Conservation (phyloP, 2,113 vertebrate genomes). For the Hyla sarda region DNA sequence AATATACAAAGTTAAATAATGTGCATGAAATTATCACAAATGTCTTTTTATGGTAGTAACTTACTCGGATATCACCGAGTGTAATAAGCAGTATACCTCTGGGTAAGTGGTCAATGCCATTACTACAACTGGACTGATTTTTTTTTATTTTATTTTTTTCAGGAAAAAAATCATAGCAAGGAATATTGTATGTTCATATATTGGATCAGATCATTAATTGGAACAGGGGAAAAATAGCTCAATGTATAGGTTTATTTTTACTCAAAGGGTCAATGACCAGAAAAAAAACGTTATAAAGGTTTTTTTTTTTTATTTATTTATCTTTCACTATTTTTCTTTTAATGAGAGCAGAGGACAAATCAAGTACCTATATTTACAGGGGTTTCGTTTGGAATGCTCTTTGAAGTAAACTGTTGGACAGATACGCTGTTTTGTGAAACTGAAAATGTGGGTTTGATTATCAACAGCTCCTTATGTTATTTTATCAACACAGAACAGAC, state of each 20-base stretch:
- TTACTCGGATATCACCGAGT: background rate
- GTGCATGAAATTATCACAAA: background rate
- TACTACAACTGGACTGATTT: background rate
- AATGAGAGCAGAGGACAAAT: no score
- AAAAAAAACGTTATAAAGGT: no score
- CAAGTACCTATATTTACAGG: no score
- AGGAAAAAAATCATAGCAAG: no score
- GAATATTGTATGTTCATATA: no score
- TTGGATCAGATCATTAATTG: no score
- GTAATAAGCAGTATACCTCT: background rate
- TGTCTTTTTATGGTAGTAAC: background rate
- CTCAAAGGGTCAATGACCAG: background rate
- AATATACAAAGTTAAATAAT: background rate
- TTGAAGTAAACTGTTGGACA: background rate
- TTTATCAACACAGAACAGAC: background rate
- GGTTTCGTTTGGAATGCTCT: no score
- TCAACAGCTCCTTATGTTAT: background rate
- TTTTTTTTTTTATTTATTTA: no score
- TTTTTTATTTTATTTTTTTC: no score
- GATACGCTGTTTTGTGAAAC: background rate
- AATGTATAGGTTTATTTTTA: no score
- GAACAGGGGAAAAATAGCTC: no score
- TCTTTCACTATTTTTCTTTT: no score
- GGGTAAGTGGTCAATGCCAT: background rate
- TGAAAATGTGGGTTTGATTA: background rate